Conservation (phyloP, 2,797 vertebrate species). For the Sebastes aleutianus region DNA sequence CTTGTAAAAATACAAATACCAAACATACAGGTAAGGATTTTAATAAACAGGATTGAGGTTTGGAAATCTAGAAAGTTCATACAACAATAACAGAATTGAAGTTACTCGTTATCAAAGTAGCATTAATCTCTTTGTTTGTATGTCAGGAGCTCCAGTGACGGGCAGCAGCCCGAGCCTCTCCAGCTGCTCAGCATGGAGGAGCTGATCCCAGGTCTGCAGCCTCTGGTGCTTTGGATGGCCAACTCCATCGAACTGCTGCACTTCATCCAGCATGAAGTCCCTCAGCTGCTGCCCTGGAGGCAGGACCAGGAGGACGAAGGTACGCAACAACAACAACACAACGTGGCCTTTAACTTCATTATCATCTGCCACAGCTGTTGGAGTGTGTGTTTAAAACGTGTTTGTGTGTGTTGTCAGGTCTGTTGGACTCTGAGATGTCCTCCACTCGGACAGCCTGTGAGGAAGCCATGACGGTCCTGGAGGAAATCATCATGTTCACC, state of each 20-base stretch:
- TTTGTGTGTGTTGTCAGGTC: conserved; percentile 49
- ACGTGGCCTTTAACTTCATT: background rate
- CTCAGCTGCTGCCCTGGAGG: conserved; percentile 79
- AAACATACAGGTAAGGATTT: too few species aligned
- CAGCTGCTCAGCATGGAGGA: conserved; percentile 62
- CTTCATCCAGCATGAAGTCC: conserved; percentile 84
- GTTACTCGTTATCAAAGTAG: too few species aligned
- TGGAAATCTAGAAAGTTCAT: too few species aligned
- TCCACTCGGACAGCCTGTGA: conserved; percentile 80
- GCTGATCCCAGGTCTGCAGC: conserved; percentile 79
- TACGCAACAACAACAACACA: conserved; percentile 3
- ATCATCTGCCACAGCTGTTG: background rate
- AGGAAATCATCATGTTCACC: conserved; percentile 89
- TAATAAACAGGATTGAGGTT: too few species aligned
- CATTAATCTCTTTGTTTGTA: background rate
- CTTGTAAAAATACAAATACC: too few species aligned
- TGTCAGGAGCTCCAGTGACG: conserved; percentile 46
- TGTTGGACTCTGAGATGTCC: conserved; percentile 71
- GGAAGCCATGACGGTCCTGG: conserved; percentile 86
- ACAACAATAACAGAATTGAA: too few species aligned
- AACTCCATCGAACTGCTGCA: conserved; percentile 86
- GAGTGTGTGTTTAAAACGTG: background rate
- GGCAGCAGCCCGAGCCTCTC: conserved; percentile 28
- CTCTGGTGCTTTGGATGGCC: conserved; percentile 84
- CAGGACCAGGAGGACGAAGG: conserved; percentile 61